Percentiles rank a stretch among this genome's conserved stretches.
Conservation (phyloP, 92 coral and sea anemone species). For the Umimayanthus chanpuru region DNA sequence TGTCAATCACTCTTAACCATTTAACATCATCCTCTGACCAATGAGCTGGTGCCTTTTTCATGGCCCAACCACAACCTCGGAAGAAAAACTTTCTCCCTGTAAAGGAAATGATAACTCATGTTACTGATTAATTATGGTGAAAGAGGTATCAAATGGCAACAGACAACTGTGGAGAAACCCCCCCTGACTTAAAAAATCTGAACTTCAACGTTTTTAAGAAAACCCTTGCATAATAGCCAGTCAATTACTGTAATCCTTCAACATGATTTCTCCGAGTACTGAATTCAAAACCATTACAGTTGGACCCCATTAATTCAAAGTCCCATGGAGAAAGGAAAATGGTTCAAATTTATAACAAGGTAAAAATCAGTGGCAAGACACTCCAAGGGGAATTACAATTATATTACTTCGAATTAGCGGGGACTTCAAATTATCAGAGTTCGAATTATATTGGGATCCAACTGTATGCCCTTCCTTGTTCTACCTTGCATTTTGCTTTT, state of each 20-base stretch:
- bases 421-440: no score
- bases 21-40: no score
- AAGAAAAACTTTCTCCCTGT: constrained; percentile 11
- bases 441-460: no score
- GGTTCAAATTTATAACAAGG: no score
- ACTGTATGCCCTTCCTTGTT: constrained; percentile 1
- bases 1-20: no score
- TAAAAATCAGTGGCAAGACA: no score
- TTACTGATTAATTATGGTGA: background rate
- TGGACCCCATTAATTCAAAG: no score
- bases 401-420: no score
- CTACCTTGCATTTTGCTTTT: constrained; percentile 16
- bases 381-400: no score
- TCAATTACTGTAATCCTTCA: background rate
- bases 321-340: no score
- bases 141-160: background rate
- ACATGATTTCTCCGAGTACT: background rate
- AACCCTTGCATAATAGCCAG: background rate
- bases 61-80: constrained; percentile 34
- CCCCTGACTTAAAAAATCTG: background rate
- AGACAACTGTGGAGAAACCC: background rate
- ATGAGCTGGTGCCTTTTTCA: no score
- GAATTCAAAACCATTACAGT: background rate
- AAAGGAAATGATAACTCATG: background rate
- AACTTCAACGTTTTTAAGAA: background rate